Evolutionary conservation across 1,140 invertebrate genomes (phyloP).

Genomic region (Papilio glaucus): DNA sequence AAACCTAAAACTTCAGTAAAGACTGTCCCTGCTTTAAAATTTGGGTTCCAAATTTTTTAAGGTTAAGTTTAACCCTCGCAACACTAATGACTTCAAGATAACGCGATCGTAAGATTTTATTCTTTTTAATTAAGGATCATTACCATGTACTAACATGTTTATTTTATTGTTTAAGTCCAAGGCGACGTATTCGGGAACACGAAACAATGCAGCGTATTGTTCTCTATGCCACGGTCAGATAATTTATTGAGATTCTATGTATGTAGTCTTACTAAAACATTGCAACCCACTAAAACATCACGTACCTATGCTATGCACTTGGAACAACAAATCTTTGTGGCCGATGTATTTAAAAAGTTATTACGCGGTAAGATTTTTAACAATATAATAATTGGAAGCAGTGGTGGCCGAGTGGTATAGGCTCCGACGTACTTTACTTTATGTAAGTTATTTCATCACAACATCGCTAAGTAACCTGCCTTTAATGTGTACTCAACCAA

Average conservation of each 20-base stretch:
- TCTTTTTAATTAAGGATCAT: background rate
- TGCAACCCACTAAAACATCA: background rate
- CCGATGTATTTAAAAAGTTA: too few species aligned
- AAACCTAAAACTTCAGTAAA: too few species aligned
- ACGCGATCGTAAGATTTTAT: background rate
- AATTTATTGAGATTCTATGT: background rate
- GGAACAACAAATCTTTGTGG: background rate
- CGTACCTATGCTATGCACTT: background rate
- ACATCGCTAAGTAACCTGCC: too few species aligned
- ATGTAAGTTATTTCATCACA: too few species aligned
- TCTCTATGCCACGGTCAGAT: conserved; percentile 23
- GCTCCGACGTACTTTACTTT: too few species aligned
- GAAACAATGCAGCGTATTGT: conserved; percentile 12
- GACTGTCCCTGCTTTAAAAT: too few species aligned
- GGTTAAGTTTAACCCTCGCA: too few species aligned
- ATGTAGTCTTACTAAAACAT: conserved; percentile 10
- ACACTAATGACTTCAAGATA: background rate
- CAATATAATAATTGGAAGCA: too few species aligned
- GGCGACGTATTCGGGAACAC: conserved; percentile 8
- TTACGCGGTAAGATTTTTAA: too few species aligned
- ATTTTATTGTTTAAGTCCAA: conserved; percentile 26
- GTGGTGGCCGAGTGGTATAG: too few species aligned
- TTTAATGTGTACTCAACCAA: too few species aligned
- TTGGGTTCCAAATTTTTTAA: too few species aligned
- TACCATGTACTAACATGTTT: background rate